Conservation (phyloP, 1,140 invertebrate species). For the Himalopsyche phryganea region DNA sequence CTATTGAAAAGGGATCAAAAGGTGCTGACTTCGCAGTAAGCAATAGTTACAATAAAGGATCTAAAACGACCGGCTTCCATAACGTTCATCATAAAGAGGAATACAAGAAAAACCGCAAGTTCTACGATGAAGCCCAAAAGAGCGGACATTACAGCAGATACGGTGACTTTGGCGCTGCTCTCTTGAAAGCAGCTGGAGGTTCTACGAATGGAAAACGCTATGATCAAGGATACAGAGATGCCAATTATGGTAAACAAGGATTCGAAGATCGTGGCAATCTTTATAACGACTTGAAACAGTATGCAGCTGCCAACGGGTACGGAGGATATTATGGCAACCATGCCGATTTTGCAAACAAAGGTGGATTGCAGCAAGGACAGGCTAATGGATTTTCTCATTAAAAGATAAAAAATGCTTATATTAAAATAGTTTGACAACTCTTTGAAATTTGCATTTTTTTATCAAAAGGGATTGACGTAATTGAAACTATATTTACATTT, state of each 20-base stretch:
- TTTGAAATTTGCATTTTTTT: too few species aligned
- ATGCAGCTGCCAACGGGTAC: constrained; percentile 48
- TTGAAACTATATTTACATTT: too few species aligned
- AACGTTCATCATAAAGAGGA: constrained; percentile 69
- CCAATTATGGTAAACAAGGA: constrained; percentile 49
- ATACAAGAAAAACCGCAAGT: constrained; percentile 67
- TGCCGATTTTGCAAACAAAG: constrained; percentile 38
- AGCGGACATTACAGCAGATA: constrained; percentile 60
- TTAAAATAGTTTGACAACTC: too few species aligned
- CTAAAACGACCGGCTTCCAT: constrained; percentile 64
- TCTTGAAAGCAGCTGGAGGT: constrained; percentile 47
- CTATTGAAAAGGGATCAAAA: constrained; percentile 39
- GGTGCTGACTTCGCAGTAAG: constrained; percentile 46
- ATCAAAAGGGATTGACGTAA: too few species aligned
- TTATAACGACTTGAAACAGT: constrained; percentile 46
- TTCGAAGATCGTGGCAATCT: constrained; percentile 50
- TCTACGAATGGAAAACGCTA: constrained; percentile 52
- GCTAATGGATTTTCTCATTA: constrained; percentile 32
- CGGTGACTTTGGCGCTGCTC: constrained; percentile 50
- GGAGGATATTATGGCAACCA: constrained; percentile 46
- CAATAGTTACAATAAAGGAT: constrained; percentile 60
- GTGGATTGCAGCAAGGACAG: constrained; percentile 32
- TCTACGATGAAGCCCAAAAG: constrained; percentile 65
- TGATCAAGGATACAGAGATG: constrained; percentile 49
- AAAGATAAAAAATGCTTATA: not conserved